Evolutionary conservation across 2,888 invertebrate species (phyloP).

Genomic region (Metallyticus violacea): DNA sequence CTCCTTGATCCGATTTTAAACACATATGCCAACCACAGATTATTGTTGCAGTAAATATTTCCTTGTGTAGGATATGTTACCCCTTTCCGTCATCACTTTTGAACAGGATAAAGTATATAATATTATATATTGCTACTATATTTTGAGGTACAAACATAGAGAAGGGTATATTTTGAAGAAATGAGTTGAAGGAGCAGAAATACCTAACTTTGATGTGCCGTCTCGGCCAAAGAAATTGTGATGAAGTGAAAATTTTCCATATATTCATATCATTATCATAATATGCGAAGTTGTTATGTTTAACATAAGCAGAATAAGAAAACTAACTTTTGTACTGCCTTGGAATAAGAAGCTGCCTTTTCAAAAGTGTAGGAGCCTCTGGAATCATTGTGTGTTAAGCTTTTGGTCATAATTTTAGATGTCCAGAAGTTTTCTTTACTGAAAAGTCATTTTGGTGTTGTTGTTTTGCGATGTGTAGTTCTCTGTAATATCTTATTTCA

Average conservation of each 20-base stretch:
- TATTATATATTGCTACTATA: slow-evolving; percentile 19
- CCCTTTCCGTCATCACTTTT: slow-evolving; percentile 4
- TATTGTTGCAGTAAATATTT: neutral
- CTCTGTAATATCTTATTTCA: neutral
- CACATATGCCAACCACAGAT: slow-evolving; percentile 9
- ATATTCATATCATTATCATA: slow-evolving; percentile 24
- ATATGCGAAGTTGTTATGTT: slow-evolving; percentile 7
- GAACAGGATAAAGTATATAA: slow-evolving; percentile 7
- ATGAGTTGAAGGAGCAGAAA: no score
- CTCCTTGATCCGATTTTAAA: no score
- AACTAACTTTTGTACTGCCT: slow-evolving; percentile 28
- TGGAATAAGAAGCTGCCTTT: slow-evolving; percentile 27
- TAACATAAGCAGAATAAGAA: neutral
- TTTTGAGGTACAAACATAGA: slow-evolving; percentile 27
- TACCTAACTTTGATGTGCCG: no score
- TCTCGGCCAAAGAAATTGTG: neutral
- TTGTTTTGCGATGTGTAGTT: neutral
- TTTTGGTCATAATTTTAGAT: slow-evolving; percentile 2
- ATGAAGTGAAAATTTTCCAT: neutral
- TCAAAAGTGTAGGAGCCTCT: slow-evolving; percentile 19
- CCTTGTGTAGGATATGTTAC: no score
- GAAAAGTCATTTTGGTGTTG: slow-evolving; percentile 23
- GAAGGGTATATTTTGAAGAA: slow-evolving; percentile 14
- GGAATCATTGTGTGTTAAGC: neutral
- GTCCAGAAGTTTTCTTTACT: slow-evolving; percentile 17